Evolutionary conservation across 1,140 invertebrate genomes (phyloP), one percentile per base, ranked within the genome.

Genomic region (Bombus soroeensis): DNA sequence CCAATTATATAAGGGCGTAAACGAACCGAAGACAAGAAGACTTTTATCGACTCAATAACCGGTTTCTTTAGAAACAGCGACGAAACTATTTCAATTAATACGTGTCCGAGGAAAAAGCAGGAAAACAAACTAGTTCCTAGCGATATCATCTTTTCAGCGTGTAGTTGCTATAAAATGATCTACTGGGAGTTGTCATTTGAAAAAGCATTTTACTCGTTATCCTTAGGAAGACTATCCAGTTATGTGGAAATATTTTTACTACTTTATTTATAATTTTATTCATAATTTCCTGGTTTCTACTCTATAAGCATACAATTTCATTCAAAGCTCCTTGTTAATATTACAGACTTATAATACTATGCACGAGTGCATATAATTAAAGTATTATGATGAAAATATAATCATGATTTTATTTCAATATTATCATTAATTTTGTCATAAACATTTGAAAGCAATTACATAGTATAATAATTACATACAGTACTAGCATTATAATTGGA

Each of bases 81-180:
- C 28, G 2, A 8, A 73, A 73, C 41, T 73, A 47, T 47, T 47
- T 75, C 73, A 75, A 53, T 75, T 75, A 75, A 75, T 41, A 12
- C 43, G 22, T 75, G 8, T 43, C 28, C 59, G 34, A 3, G n/a
- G 53, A 37, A 76, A 59, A 59, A 39, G n/a, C 53, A 28, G 10
- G n/a, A 75, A 53, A 39, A 47, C 18, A 32, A 43, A 39, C n/a
- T 74, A 47, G n/a, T 74, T 43, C 18, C 9, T 32, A 73, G 5
- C 28, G 28, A n/a, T 43, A 28, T 32, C 39, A 8, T 73, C 28
- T 15, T 71, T n/a, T 71, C 39, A 39, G 1, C 70, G 5, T n/a
- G 39, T n/a, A 13, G 0, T 72, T 41, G 12, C 41, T 72, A 41
- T 22, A n/a, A 25, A 18, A 41, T n/a, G 39, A n/a, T 72, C 28